phyloP scores from a whole-genome alignment of 2,888 invertebrate species.

The Xestobium rufovillosum region DNA sequence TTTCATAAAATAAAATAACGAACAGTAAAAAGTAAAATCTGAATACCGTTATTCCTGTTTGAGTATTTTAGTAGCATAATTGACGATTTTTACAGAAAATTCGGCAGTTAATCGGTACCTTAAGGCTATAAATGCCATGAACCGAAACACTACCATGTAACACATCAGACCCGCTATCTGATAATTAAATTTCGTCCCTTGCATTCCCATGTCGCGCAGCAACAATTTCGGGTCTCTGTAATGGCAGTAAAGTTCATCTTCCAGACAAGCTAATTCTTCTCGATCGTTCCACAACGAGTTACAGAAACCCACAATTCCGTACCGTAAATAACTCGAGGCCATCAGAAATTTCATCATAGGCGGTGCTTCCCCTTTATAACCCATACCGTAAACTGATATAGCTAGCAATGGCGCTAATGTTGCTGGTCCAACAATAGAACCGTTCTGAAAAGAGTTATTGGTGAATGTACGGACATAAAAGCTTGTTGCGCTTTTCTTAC shows the following conservation, averaged over 20 bases:
- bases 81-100: conserved; percentile 49
- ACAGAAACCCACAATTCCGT: conserved; percentile 53
- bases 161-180: conserved; percentile 52
- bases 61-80: conserved; percentile 49
- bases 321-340: conserved; percentile 58
- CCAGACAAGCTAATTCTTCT: conserved; percentile 51
- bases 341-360: conserved; percentile 49
- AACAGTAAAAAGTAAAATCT: too few species aligned
- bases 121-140: conserved; percentile 51
- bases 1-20: too few species aligned
- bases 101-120: conserved; percentile 51
- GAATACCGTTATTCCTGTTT: conserved; percentile 48
- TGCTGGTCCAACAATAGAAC: conserved; percentile 53
- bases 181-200: conserved; percentile 37
- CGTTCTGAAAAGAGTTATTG: conserved; percentile 48
- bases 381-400: conserved; percentile 56
- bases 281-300: conserved; percentile 55
- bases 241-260: conserved; percentile 51
- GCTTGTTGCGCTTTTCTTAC: conserved; percentile 48
- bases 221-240: conserved; percentile 51
- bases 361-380: conserved; percentile 51
- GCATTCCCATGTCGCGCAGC: conserved; percentile 59
- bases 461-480: background rate
- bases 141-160: conserved; percentile 51
- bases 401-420: conserved; percentile 50